These are phyloP conservation scores for Psittacus erithacus DNA, from an alignment of 2,113 vertebrate species.

Conservation along the genomic window DNA sequence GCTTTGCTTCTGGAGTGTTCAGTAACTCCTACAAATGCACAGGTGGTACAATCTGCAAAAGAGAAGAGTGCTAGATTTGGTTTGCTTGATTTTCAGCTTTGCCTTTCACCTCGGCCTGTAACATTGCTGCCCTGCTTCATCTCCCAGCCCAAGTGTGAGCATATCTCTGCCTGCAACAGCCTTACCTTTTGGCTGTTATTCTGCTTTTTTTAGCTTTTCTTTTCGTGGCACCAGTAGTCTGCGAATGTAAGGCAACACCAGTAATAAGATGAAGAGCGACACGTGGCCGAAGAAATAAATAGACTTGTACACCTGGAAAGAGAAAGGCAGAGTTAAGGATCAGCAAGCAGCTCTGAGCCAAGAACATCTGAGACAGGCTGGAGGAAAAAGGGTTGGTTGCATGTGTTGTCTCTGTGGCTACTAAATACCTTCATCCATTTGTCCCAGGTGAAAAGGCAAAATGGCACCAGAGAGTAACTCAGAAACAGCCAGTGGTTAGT, in stretches of 20 bases:
- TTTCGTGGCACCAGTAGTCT: constrained; percentile 88
- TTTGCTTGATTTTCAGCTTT: background rate
- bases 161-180: background rate
- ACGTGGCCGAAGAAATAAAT: constrained; percentile 91
- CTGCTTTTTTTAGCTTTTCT: constrained; percentile 79
- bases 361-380: rapidly evolving
- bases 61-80: background rate
- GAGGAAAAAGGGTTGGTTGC: background rate
- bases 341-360: background rate
- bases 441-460: constrained; percentile 95
- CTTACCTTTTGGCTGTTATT: constrained; percentile 73
- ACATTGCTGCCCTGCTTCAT: rapidly evolving
- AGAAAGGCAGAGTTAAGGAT: background rate
- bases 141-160: too few relatives aligned
- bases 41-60: constrained; percentile 70
- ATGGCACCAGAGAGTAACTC: constrained; percentile 92
- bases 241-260: constrained; percentile 85
- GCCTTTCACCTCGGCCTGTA: background rate
- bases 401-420: background rate
- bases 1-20: constrained; percentile 55
- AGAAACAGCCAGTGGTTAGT: constrained; percentile 94
- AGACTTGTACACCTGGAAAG: constrained; percentile 88
- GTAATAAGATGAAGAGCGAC: constrained; percentile 82
- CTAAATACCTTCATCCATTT: constrained; percentile 91
- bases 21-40: constrained; percentile 64